These are phyloP conservation scores for Aricia agestis DNA, from an alignment of 1,140 invertebrate genomes.

Conservation along the genomic window DNA sequence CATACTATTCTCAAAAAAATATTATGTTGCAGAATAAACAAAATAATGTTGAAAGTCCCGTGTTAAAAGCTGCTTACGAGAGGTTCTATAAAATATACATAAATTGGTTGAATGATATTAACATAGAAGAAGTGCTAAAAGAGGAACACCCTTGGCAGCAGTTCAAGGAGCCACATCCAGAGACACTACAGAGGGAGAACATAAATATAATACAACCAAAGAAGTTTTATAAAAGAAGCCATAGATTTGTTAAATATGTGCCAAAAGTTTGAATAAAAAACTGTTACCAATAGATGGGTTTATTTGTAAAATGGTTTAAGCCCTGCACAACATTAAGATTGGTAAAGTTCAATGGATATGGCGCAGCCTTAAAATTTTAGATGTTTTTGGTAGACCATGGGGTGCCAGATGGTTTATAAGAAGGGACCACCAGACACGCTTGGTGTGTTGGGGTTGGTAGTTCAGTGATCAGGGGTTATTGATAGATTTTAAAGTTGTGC, in stretches of 20 bases:
- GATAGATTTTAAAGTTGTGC: too few relatives aligned
- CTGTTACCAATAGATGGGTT: background rate
- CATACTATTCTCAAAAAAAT: background rate
- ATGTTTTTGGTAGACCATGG: too few relatives aligned
- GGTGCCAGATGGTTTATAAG: too few relatives aligned
- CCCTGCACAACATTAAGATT: slow-evolving; percentile 19
- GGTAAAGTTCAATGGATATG: too few relatives aligned
- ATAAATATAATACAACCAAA: slow-evolving; percentile 54
- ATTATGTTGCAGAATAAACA: slow-evolving; percentile 37
- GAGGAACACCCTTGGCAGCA: slow-evolving; percentile 78
- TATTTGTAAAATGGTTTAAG: slow-evolving; percentile 17
- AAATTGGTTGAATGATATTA: slow-evolving; percentile 74
- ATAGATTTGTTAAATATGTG: slow-evolving; percentile 48
- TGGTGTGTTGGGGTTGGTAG: too few relatives aligned
- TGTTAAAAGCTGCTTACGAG: slow-evolving; percentile 36
- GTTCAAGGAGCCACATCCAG: slow-evolving; percentile 61
- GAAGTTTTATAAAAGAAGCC: slow-evolving; percentile 57
- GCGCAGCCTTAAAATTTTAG: too few relatives aligned
- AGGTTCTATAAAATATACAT: slow-evolving; percentile 64
- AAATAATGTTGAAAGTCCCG: slow-evolving; percentile 25
- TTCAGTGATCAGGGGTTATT: too few relatives aligned
- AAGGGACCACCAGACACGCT: too few relatives aligned
- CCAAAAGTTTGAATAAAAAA: slow-evolving; percentile 22
- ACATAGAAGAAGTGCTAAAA: slow-evolving; percentile 72
- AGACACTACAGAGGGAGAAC: slow-evolving; percentile 49